phyloP scores from a whole-genome alignment of 1,140 invertebrate genomes.

The Calycopis cecrops region DNA sequence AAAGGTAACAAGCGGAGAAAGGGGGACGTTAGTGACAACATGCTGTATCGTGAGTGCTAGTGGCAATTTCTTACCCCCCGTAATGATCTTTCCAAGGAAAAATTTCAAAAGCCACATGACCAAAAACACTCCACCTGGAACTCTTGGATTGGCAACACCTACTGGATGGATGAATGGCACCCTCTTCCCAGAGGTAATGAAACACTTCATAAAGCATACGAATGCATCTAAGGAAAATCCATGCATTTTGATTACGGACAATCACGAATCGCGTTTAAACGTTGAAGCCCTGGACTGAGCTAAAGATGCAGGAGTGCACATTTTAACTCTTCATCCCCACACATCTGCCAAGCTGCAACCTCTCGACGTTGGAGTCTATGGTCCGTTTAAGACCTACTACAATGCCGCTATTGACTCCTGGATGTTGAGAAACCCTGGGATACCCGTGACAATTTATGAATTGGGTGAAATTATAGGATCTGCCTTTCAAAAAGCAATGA shows the following conservation, averaged over 20 bases:
- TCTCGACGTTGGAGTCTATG: slow-evolving; percentile 59
- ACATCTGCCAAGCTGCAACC: slow-evolving; percentile 60
- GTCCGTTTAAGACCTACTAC: slow-evolving; percentile 48
- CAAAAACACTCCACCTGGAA: slow-evolving; percentile 42
- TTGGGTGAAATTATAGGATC: slow-evolving; percentile 19
- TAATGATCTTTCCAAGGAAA: slow-evolving; percentile 48
- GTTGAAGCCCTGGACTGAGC: slow-evolving; percentile 36
- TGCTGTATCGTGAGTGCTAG: slow-evolving; percentile 45
- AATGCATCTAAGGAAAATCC: slow-evolving; percentile 40
- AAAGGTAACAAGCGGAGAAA: slow-evolving; percentile 59
- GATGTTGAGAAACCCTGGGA: slow-evolving; percentile 31
- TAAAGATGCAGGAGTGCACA: slow-evolving; percentile 34
- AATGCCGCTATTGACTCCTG: slow-evolving; percentile 41
- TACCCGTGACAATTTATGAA: slow-evolving; percentile 27
- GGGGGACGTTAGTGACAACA: slow-evolving; percentile 58
- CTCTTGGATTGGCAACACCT: slow-evolving; percentile 48
- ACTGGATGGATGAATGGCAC: slow-evolving; percentile 63
- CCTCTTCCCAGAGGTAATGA: slow-evolving; percentile 63
- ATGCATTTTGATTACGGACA: slow-evolving; percentile 61
- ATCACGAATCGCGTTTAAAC: slow-evolving; percentile 49
- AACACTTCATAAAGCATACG: slow-evolving; percentile 59
- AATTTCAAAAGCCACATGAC: slow-evolving; percentile 50
- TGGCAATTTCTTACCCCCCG: slow-evolving; percentile 30
- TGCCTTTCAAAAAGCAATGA: too few species aligned
- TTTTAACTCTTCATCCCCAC: slow-evolving; percentile 56